Conservation (phyloP, 2,113 vertebrate species). For the Acanthochromis polyacanthus region DNA sequence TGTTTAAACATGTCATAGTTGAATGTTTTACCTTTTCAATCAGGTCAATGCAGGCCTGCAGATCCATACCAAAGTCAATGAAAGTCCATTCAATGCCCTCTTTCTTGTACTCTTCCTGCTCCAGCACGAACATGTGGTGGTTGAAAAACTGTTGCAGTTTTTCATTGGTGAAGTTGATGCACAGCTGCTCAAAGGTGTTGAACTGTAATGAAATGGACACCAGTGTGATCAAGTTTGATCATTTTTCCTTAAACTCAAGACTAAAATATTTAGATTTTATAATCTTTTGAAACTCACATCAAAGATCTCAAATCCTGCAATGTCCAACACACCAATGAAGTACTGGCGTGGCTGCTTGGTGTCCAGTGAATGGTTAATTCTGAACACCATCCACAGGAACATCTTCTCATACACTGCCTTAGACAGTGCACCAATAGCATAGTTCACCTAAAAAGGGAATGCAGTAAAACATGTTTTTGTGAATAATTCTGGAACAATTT, state of each 20-base stretch:
- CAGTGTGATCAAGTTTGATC: not conserved
- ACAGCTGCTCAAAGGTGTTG: constrained; percentile 85
- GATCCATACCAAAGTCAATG: constrained; percentile 89
- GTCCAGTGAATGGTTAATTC: constrained; percentile 84
- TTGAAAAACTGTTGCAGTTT: constrained; percentile 88
- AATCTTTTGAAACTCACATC: constrained; percentile 58
- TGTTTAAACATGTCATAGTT: not conserved
- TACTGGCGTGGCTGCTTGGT: constrained; percentile 84
- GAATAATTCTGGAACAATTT: too few relatives aligned
- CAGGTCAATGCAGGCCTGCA: constrained; percentile 89
- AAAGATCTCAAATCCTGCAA: constrained; percentile 86
- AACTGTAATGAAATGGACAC: constrained; percentile 41
- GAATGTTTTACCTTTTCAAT: constrained; percentile 87
- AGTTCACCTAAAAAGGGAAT: constrained; percentile 66
- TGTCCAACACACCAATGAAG: constrained; percentile 85
- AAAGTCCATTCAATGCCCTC: constrained; percentile 83
- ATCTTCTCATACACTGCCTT: constrained; percentile 87
- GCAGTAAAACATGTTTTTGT: not conserved
- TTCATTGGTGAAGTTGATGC: constrained; percentile 89
- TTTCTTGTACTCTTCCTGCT: constrained; percentile 86
- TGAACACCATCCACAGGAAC: constrained; percentile 87
- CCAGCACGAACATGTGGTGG: constrained; percentile 79
- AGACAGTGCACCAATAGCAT: constrained; percentile 78
- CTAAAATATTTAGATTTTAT: not conserved
- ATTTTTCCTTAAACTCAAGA: not conserved